phyloP scores from a whole-genome alignment of 2,113 vertebrate species.

The Cynoglossus semilaevis region DNA sequence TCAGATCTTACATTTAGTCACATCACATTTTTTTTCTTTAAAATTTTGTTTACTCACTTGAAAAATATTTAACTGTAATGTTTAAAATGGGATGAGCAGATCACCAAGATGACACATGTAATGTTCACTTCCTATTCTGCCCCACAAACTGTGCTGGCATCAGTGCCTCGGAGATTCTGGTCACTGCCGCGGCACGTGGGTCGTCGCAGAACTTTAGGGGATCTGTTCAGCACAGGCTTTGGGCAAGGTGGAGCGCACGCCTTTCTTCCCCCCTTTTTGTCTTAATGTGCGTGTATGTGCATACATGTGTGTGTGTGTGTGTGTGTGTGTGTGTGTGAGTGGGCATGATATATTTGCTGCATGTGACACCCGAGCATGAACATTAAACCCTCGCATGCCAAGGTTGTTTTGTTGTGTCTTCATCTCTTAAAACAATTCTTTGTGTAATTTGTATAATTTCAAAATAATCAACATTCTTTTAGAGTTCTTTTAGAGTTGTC shows the following conservation, averaged over 20 bases:
- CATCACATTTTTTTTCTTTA: too few species aligned
- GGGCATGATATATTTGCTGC: constrained; percentile 48
- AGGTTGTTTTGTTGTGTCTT: constrained; percentile 9
- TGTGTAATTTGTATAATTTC: background rate
- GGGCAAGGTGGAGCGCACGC: constrained; percentile 89
- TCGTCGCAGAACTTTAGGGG: constrained; percentile 93
- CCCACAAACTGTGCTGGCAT: constrained; percentile 77
- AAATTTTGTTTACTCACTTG: too few species aligned
- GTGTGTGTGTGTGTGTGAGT: constrained; percentile 24
- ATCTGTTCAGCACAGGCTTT: constrained; percentile 93
- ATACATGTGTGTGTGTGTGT: constrained; percentile 7
- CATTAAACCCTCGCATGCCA: constrained; percentile 42
- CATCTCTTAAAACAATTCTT: background rate
- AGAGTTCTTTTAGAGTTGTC: background rate
- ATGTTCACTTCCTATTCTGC: constrained; percentile 80
- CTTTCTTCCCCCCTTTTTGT: constrained; percentile 57
- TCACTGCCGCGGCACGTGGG: constrained; percentile 91
- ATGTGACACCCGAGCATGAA: constrained; percentile 46
- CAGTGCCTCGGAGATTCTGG: constrained; percentile 95
- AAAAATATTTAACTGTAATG: too few species aligned
- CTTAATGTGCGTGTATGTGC: constrained; percentile 34
- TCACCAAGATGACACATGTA: constrained; percentile 44
- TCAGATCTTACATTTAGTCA: background rate
- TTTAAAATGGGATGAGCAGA: background rate
- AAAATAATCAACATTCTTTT: constrained; percentile 24